Evolutionary conservation across 2,888 invertebrate species (phyloP).

Genomic region (Steinernema scapterisci): DNA sequence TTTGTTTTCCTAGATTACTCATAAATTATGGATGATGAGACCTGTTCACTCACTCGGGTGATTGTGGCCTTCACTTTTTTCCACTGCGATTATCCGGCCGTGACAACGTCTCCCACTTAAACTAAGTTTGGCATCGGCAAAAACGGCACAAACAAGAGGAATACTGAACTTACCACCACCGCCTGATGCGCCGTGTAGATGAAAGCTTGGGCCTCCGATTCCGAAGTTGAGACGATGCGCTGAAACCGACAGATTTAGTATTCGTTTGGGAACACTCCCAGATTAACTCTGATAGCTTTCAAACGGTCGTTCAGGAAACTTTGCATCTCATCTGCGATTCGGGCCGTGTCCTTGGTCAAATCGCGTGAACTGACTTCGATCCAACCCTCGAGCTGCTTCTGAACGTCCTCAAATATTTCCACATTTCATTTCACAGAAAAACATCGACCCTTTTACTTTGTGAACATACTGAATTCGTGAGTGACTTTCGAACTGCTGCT

Average conservation of each 20-base stretch:
- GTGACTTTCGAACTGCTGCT: neutral
- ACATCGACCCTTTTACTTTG: neutral
- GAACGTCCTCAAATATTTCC: conserved; percentile 6
- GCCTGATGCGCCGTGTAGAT: conserved; percentile 14
- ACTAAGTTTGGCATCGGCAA: neutral
- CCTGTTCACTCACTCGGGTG: conserved; percentile 26
- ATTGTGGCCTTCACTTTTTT: conserved; percentile 34
- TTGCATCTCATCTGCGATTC: conserved; percentile 8
- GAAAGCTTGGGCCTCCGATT: neutral
- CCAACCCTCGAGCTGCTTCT: conserved; percentile 21
- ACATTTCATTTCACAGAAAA: too few relatives aligned
- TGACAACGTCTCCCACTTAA: too few relatives aligned
- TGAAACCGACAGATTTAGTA: neutral
- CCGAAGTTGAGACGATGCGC: conserved; percentile 17
- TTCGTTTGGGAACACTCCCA: too few relatives aligned
- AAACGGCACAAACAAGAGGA: neutral
- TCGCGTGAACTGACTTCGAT: neutral
- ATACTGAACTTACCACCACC: neutral
- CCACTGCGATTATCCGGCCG: neutral
- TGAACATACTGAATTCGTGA: conserved; percentile 16
- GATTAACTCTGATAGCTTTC: conserved; percentile 21
- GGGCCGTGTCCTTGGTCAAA: neutral
- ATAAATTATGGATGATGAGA: conserved; percentile 26
- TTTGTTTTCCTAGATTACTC: neutral
- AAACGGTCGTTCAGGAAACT: conserved; percentile 31